Percentiles rank a stretch among this genome's conserved stretches.
phyloP scores from a whole-genome alignment of 2,888 invertebrate species.

The Dryococelus australis region DNA sequence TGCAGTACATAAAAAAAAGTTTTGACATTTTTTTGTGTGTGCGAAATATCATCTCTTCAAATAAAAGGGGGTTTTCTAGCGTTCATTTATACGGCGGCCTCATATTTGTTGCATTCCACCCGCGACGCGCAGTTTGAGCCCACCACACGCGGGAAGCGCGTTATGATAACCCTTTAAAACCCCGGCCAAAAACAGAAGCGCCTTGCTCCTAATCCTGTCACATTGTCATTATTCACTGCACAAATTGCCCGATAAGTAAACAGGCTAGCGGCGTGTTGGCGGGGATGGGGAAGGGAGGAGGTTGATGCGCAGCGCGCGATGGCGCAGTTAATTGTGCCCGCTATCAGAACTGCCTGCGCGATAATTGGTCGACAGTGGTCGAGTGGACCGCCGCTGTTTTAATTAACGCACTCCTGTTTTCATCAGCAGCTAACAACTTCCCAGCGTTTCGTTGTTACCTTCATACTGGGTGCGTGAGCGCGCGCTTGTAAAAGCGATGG shows the following conservation, averaged over 20 bases:
- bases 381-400: background rate
- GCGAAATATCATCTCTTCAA: no score
- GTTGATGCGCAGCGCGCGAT: background rate
- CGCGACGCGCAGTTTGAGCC: no score
- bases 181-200: background rate
- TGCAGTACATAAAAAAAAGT: no score
- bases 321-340: constrained; percentile 6
- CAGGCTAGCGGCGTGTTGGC: no score
- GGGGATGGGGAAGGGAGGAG: background rate
- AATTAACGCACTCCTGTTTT: constrained; percentile 3
- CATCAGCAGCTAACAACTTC: constrained; percentile 3
- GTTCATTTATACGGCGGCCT: no score
- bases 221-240: background rate
- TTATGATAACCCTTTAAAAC: no score
- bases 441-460: background rate
- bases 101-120: no score
- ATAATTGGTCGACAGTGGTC: background rate
- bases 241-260: background rate
- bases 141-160: no score
- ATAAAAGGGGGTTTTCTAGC: no score
- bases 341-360: background rate
- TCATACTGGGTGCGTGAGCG: background rate
- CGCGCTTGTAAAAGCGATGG: background rate
- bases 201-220: background rate
- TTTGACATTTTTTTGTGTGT: no score